These are phyloP conservation scores for Ylistrum balloti DNA, from an alignment of 1,140 invertebrate species.

Conservation along the genomic window DNA sequence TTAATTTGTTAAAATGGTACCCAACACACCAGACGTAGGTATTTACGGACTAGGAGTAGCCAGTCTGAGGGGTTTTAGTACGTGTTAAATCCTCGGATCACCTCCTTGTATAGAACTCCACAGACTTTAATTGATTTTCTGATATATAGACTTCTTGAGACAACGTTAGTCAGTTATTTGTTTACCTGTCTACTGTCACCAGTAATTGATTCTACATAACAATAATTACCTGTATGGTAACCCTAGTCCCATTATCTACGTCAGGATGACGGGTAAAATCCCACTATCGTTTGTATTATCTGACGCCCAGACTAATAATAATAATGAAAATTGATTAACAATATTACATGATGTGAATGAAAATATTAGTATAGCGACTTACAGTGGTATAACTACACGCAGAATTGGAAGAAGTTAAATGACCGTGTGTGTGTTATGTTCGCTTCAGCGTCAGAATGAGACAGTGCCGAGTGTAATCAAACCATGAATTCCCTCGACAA, in stretches of 20 bases:
- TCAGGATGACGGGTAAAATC: not conserved
- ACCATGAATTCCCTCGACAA: too few species aligned
- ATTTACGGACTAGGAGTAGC: not conserved
- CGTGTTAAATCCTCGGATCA: not conserved
- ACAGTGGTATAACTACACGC: too few species aligned
- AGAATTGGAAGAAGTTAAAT: too few species aligned
- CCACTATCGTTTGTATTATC: not conserved
- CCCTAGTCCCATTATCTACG: not conserved
- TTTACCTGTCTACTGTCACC: not conserved
- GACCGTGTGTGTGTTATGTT: too few species aligned
- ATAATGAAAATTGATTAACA: not conserved
- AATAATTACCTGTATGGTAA: not conserved
- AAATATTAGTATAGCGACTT: too few species aligned
- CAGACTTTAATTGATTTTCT: constrained; percentile 2
- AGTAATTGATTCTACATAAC: not conserved
- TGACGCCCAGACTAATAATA: too few species aligned
- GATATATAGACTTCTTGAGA: not conserved
- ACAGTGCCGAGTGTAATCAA: too few species aligned
- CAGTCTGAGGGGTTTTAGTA: not conserved
- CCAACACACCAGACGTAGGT: not conserved
- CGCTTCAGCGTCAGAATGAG: too few species aligned
- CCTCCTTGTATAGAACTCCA: not conserved
- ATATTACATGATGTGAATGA: too few species aligned
- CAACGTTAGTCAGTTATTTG: constrained; percentile 4
- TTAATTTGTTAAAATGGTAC: not conserved